Percentiles rank a stretch among this genome's conserved stretches.
Evolutionary conservation across 2,888 invertebrate species (phyloP).

Genomic region (Noctua janthina): DNA sequence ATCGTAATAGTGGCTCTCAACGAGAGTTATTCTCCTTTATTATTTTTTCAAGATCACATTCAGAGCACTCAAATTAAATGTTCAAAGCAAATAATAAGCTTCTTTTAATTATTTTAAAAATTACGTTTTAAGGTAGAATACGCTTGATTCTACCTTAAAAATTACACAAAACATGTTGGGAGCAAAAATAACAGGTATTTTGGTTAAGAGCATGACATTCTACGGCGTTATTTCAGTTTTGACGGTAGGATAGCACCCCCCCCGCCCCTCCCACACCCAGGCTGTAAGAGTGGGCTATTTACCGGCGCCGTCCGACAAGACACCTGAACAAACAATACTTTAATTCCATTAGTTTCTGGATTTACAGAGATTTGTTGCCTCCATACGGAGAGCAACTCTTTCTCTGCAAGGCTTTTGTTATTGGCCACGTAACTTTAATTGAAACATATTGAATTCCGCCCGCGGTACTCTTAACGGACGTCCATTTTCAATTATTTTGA

Average conservation of each 20-base stretch:
- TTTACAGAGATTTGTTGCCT: conserved; percentile 66
- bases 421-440: conserved; percentile 51
- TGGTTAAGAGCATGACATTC: conserved; percentile 48
- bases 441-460: conserved; percentile 38
- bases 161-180: conserved; percentile 51
- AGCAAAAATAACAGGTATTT: conserved; percentile 51
- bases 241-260: conserved; percentile 70
- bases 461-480: conserved; percentile 12
- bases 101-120: conserved; percentile 53
- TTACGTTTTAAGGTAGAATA: conserved; percentile 34
- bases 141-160: conserved; percentile 30
- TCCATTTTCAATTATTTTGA: conserved; percentile 47
- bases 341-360: conserved; percentile 74
- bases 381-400: conserved; percentile 49
- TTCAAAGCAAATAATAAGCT: conserved; percentile 41
- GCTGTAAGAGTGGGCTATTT: conserved; percentile 60
- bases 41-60: conserved; percentile 38
- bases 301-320: conserved; percentile 67
- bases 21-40: conserved; percentile 36
- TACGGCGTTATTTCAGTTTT: conserved; percentile 63
- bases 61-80: conserved; percentile 29
- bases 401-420: conserved; percentile 52
- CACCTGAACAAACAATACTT: conserved; percentile 79
- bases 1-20: conserved; percentile 42
- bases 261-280: background rate